Percentiles rank a stretch among this genome's conserved stretches.
Evolutionary conservation across 1,140 invertebrate genomes (phyloP).

Genomic region (Drosophila mayri): DNA sequence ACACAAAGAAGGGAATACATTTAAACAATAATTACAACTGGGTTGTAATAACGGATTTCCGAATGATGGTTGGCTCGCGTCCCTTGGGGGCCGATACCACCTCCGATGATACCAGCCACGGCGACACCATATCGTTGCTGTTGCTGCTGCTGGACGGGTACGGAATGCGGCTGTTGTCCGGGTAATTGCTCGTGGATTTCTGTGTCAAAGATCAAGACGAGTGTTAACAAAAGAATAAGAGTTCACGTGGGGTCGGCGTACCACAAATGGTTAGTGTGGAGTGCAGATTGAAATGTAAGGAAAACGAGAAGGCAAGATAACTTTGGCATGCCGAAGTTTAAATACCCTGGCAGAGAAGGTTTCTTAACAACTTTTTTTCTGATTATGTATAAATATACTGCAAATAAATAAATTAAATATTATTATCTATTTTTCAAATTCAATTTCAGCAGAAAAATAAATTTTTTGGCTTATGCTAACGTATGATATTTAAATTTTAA

Average conservation of each 20-base stretch:
- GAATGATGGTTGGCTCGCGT: constrained; percentile 89
- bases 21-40: constrained; percentile 88
- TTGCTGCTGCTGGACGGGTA: constrained; percentile 70
- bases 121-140: constrained; percentile 87
- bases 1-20: constrained; percentile 39
- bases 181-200: constrained; percentile 80
- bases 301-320: constrained; percentile 60
- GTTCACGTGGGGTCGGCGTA: constrained; percentile 13
- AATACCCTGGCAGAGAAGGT: constrained; percentile 12
- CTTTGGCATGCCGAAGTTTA: constrained; percentile 19
- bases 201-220: constrained; percentile 77
- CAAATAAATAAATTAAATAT: background rate
- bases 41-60: constrained; percentile 94
- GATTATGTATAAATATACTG: background rate
- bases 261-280: constrained; percentile 28
- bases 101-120: constrained; percentile 92
- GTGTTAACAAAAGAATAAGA: constrained; percentile 6
- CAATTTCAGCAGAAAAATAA: too few relatives aligned
- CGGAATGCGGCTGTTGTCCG: constrained; percentile 84
- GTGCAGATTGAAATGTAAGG: constrained; percentile 42
- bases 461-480: too few relatives aligned
- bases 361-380: background rate
- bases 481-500: background rate
- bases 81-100: constrained; percentile 88
- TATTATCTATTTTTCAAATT: too few relatives aligned